phyloP scores from a whole-genome alignment of 1,140 invertebrate species.

The Cylas formicarius region DNA sequence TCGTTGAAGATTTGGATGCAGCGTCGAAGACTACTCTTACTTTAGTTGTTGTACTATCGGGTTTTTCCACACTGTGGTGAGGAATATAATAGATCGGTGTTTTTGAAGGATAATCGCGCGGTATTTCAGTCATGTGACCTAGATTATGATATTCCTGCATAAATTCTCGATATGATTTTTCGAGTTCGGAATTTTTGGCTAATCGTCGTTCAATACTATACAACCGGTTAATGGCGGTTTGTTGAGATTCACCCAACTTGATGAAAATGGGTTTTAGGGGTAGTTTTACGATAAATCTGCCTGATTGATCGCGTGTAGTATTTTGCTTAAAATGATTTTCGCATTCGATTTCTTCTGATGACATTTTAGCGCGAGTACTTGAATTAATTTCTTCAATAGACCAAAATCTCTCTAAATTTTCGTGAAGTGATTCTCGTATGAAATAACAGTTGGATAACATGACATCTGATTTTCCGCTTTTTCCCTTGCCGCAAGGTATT shows the following conservation, averaged over 20 bases:
- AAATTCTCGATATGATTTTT: conserved; percentile 31
- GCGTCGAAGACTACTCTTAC: conserved; percentile 24
- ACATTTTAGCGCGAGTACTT: conserved; percentile 1
- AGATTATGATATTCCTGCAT: conserved; percentile 39
- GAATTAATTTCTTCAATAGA: conserved; percentile 1
- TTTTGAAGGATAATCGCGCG: conserved; percentile 6
- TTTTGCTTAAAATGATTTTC: conserved; percentile 19
- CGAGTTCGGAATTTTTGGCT: conserved; percentile 21
- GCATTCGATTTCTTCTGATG: conserved; percentile 18
- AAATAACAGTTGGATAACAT: conserved; percentile 3
- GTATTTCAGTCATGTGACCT: conserved; percentile 35
- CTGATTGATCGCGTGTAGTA: conserved; percentile 4
- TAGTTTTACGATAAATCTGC: conserved; percentile 20
- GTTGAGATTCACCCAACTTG: conserved; percentile 25
- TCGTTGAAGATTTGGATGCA: conserved; percentile 22
- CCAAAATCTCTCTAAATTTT: conserved; percentile 15
- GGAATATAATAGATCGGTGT: conserved; percentile 23
- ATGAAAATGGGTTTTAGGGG: conserved; percentile 14
- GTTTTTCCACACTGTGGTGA: conserved; percentile 40
- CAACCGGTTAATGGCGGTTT: conserved; percentile 22
- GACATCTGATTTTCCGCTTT: background rate
- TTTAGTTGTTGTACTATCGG: conserved; percentile 32
- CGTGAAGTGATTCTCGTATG: background rate
- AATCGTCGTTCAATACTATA: conserved; percentile 20
- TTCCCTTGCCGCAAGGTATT: background rate